phyloP scores from a whole-genome alignment of 2,888 invertebrate genomes.

The Proisotoma minuta region DNA sequence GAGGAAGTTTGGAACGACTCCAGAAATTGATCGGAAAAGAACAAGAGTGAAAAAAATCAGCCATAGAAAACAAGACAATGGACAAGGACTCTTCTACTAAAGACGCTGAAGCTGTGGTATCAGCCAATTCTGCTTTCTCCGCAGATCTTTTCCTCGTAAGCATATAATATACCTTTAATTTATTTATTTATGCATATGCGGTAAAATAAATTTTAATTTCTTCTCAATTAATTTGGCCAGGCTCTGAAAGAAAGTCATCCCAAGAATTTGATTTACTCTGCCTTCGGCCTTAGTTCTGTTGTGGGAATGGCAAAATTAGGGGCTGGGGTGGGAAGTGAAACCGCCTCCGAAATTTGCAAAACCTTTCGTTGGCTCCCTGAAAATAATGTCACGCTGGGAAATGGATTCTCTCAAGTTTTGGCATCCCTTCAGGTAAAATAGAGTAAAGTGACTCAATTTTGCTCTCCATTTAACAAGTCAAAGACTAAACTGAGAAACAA shows the following conservation, averaged over 20 bases:
- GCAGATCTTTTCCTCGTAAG: slow-evolving; percentile 3
- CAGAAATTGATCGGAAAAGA: slow-evolving; percentile 15
- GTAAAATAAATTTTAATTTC: neutral
- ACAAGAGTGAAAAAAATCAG: neutral
- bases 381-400: slow-evolving; percentile 25
- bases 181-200: neutral
- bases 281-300: slow-evolving; percentile 41
- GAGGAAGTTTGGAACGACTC: slow-evolving; percentile 10
- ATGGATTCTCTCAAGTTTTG: slow-evolving; percentile 35
- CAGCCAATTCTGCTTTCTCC: slow-evolving; percentile 5
- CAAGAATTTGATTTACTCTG: slow-evolving; percentile 41
- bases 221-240: neutral
- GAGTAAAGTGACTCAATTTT: too few species aligned
- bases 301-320: slow-evolving; percentile 41
- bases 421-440: slow-evolving; percentile 35
- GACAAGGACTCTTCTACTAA: neutral
- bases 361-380: too few species aligned
- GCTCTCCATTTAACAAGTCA: slow-evolving; percentile 5
- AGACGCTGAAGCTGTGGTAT: slow-evolving; percentile 4
- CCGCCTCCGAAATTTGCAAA: slow-evolving; percentile 26
- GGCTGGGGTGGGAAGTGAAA: slow-evolving; percentile 39
- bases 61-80: neutral
- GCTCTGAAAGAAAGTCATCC: slow-evolving; percentile 6
- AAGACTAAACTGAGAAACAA: too few species aligned
- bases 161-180: neutral